Evolutionary conservation across 2,113 vertebrate genomes (phyloP).

Genomic region (Rhadina sibilatrix): DNA sequence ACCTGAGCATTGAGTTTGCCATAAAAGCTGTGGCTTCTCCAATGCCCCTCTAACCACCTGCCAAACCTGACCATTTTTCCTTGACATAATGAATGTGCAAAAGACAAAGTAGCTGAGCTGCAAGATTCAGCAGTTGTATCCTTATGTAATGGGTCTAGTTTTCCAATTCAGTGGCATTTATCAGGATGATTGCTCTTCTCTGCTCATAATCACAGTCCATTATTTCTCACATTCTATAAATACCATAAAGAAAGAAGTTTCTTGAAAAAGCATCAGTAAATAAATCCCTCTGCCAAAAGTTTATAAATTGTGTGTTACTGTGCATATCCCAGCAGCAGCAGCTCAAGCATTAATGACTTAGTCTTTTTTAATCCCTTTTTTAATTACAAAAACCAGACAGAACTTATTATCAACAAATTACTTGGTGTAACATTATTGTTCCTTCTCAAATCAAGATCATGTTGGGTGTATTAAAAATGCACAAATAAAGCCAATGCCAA

Average conservation of each 20-base stretch:
- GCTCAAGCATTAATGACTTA: conserved; percentile 12
- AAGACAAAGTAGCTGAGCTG: not conserved
- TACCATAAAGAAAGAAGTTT: not conserved
- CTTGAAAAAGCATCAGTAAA: conserved; percentile 9
- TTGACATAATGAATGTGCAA: not conserved
- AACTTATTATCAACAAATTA: conserved; percentile 37
- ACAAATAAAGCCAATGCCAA: not conserved
- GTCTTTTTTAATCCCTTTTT: conserved; percentile 38
- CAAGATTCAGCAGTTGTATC: not conserved
- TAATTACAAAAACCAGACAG: conserved; percentile 49
- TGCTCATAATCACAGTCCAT: not conserved
- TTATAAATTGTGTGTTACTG: conserved; percentile 9
- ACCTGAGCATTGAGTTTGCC: not conserved
- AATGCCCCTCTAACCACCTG: not conserved
- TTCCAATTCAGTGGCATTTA: not conserved
- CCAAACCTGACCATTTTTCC: not conserved
- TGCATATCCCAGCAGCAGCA: not conserved
- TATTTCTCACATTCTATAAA: conserved; percentile 5
- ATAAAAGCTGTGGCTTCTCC: not conserved
- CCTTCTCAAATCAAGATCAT: conserved; percentile 20
- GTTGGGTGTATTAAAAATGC: not conserved
- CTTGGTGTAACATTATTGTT: conserved; percentile 48
- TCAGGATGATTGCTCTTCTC: not conserved
- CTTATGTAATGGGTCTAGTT: not conserved
- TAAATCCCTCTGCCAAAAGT: conserved; percentile 28